phyloP scores from a whole-genome alignment of 2,113 vertebrate genomes.

The Scortum barcoo region DNA sequence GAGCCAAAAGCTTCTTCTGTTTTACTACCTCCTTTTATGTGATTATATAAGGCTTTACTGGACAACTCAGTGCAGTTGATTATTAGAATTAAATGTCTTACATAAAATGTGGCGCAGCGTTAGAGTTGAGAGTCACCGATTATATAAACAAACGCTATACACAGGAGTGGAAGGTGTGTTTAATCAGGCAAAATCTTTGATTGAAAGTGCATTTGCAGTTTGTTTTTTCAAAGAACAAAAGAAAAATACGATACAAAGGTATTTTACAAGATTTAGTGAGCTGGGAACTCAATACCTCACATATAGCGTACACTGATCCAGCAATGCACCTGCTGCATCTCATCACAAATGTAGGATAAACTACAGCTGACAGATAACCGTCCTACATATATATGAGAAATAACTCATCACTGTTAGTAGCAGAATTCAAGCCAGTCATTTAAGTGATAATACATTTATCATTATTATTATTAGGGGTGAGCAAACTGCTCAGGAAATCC shows the following conservation, averaged over 20 bases:
- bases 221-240: background rate
- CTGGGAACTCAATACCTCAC: background rate
- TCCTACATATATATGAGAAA: background rate
- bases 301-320: background rate
- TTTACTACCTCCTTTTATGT: constrained; percentile 44
- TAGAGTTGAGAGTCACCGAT: constrained; percentile 15
- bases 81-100: constrained; percentile 38
- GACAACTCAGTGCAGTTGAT: constrained; percentile 40
- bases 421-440: background rate
- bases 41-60: constrained; percentile 45
- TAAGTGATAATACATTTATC: background rate
- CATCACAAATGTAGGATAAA: background rate
- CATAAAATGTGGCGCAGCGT: constrained; percentile 30
- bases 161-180: background rate
- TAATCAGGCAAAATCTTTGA: constrained; percentile 13
- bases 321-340: no score
- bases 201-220: background rate
- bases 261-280: constrained; percentile 4
- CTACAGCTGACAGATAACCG: background rate
- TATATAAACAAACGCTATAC: constrained; percentile 14
- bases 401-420: background rate
- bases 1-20: constrained; percentile 39
- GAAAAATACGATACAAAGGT: background rate
- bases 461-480: background rate
- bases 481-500: background rate